Conservation (phyloP, 2,113 vertebrate species). For the Leucopsar rothschildi region DNA sequence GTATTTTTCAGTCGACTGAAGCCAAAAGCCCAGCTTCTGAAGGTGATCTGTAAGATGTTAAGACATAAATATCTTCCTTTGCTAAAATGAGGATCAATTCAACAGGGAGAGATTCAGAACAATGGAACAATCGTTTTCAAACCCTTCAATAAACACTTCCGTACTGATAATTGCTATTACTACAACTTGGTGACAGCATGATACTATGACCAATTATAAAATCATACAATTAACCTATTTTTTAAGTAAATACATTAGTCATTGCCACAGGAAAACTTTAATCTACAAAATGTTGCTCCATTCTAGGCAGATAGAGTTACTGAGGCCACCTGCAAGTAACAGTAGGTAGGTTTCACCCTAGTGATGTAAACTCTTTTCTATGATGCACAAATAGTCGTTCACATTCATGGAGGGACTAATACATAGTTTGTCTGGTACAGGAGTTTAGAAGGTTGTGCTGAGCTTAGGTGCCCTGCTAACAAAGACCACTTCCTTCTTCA, state of each 20-base stretch:
- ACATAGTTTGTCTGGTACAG: neutral
- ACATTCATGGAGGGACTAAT: neutral
- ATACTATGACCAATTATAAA: constrained; percentile 15
- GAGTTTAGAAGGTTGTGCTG: neutral
- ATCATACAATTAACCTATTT: neutral
- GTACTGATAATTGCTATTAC: neutral
- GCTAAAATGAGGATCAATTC: neutral
- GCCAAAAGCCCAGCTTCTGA: neutral
- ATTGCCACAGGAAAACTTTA: neutral
- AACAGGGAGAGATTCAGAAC: neutral
- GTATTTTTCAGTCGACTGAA: neutral
- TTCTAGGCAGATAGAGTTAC: neutral
- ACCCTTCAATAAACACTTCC: neutral
- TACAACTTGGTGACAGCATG: neutral
- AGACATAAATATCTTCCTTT: neutral
- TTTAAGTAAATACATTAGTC: neutral
- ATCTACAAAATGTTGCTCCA: neutral
- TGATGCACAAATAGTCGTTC: neutral
- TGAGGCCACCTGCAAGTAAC: neutral
- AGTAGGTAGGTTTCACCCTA: neutral
- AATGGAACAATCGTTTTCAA: neutral
- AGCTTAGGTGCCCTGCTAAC: neutral
- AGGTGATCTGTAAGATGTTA: neutral
- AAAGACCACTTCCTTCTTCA: neutral
- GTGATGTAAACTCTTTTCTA: neutral